Evolutionary conservation across 2,797 vertebrate genomes (phyloP).

Genomic region (Alfaro cultratus): DNA sequence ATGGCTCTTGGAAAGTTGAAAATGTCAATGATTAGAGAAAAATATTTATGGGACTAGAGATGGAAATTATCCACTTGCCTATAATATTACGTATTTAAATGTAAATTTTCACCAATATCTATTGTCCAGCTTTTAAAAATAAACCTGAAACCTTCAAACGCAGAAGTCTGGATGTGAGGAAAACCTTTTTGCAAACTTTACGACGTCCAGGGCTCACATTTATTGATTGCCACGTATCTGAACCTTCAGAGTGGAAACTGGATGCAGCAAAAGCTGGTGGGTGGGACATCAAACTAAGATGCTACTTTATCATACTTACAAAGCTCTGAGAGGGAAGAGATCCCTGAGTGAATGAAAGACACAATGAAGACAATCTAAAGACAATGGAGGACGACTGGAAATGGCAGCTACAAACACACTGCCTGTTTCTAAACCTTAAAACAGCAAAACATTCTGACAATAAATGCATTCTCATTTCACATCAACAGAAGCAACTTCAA

Average conservation of each 20-base stretch:
- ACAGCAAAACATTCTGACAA: neutral
- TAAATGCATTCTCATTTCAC: neutral
- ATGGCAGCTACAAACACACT: neutral
- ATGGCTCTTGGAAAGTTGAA: no score
- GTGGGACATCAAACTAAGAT: conserved; percentile 20
- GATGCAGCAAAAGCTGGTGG: neutral
- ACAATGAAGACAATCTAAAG: conserved; percentile 30
- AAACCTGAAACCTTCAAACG: neutral
- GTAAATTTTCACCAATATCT: no score
- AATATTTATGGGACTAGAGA: no score
- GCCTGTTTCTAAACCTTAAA: neutral
- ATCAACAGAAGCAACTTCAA: neutral
- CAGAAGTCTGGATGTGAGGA: neutral
- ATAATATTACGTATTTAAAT: no score
- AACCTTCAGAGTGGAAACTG: neutral
- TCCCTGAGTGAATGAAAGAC: conserved; percentile 78
- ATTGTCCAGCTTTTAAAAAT: no score
- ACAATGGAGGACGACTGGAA: neutral
- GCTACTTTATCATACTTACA: conserved; percentile 77
- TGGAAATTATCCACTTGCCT: no score
- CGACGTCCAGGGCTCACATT: conserved; percentile 43
- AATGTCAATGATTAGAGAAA: no score
- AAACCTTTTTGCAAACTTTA: neutral
- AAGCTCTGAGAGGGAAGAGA: conserved; percentile 79
- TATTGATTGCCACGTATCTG: conserved; percentile 11